Evolutionary conservation across 2,888 invertebrate species (phyloP).

Genomic region (Himalopsyche tibetana): DNA sequence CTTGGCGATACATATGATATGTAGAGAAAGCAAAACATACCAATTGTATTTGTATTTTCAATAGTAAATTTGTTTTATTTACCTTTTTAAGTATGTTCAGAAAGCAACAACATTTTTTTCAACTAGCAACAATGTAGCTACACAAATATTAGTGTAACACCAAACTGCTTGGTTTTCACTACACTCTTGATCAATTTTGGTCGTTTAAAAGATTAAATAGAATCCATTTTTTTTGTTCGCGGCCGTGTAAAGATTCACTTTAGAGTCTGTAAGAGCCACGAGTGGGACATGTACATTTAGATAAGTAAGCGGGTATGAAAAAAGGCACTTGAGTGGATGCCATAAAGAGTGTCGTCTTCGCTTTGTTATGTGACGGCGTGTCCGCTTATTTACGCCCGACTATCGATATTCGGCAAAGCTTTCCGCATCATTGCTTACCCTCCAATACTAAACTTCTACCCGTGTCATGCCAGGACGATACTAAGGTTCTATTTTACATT

Average conservation of each 20-base stretch:
- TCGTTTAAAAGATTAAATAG: not conserved
- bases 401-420: constrained; percentile 10
- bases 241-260: not conserved
- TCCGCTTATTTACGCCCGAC: constrained; percentile 20
- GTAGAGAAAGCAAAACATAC: no score
- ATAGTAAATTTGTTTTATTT: no score
- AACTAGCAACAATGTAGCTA: no score
- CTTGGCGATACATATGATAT: no score
- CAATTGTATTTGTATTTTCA: no score
- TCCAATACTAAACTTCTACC: constrained; percentile 3
- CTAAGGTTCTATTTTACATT: constrained; percentile 20
- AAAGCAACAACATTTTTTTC: no score
- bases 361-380: not conserved
- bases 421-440: constrained; percentile 30
- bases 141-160: no score
- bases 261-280: not conserved
- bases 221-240: not conserved
- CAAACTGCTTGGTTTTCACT: no score
- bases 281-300: not conserved
- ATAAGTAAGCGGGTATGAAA: not conserved
- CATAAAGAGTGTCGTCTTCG: constrained; percentile 15
- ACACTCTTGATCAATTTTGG: no score
- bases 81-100: no score
- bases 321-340: not conserved
- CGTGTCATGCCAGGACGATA: not conserved